Base-by-base conservation (phyloP, 1,140 invertebrate species). In the Theocolax elegans region DNA sequence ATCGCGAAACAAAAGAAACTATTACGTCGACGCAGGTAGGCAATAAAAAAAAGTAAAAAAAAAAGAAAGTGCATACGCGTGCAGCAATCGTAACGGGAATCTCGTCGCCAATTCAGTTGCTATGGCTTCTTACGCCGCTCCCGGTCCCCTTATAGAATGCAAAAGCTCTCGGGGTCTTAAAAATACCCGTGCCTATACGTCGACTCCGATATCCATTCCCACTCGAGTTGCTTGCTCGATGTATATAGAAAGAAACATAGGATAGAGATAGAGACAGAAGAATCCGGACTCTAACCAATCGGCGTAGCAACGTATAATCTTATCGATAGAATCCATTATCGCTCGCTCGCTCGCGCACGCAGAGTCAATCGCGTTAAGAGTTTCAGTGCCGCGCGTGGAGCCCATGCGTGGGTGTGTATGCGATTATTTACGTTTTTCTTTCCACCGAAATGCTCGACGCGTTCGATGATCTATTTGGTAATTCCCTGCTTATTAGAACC, bases 271-370 rank as follows among this genome's bases (percentile, higher is more conserved):
- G n/a, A n/a, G n/a, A n/a, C n/a, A n/a, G n/a, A n/a, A n/a, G n/a
- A n/a, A n/a, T n/a, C n/a, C n/a, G n/a, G n/a, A n/a, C n/a, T n/a
- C n/a, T n/a, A n/a, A n/a, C n/a, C n/a, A n/a, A n/a, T n/a, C n/a
- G n/a, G n/a, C n/a, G n/a, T n/a, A n/a, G n/a, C n/a, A n/a, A n/a
- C 31, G 31, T 19, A 17, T 64, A 70, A 70, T 70, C 59, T 70
- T 70, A 70, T 70, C 59, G 51, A 56, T 48, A 31, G 25, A 63
- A 64, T 63, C 49, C 40, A 46, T 70, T 64, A 56, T 70, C 59
- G 49, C 15, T 58, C 17, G 40, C 15, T 17, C 4, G 27, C 15
- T 46, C 6, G 54, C 21, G 59, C 25, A 13, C n/a, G 42, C 21
- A n/a, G 51, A 59, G 44, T 46, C 40, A 25, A 56, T 56, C 19